Evolutionary conservation across 2,888 invertebrate species (phyloP).

Genomic region (Aleiodes leptofemur): DNA sequence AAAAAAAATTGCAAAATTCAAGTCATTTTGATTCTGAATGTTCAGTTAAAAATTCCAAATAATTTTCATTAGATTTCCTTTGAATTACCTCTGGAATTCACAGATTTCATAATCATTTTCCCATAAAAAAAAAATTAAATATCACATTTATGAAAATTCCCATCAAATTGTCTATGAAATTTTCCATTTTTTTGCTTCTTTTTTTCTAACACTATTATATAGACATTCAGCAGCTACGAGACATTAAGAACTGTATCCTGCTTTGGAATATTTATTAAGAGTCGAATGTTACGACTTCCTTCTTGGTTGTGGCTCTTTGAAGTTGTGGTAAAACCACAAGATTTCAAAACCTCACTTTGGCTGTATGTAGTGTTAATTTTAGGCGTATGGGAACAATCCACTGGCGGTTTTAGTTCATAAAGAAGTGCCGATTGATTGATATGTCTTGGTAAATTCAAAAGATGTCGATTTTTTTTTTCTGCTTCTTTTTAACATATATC

Average conservation of each 20-base stretch:
- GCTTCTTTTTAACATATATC: no score
- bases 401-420: constrained; percentile 58
- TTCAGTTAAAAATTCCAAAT: no score
- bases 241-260: constrained; percentile 28
- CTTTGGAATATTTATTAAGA: constrained; percentile 34
- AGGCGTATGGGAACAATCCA: constrained; percentile 58
- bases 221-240: constrained; percentile 19
- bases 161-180: no score
- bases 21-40: no score
- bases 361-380: constrained; percentile 64
- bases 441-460: constrained; percentile 55
- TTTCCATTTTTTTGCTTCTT: no score
- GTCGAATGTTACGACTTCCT: constrained; percentile 48
- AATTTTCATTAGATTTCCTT: no score
- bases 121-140: no score
- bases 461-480: neutral
- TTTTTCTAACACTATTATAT: neutral
- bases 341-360: constrained; percentile 26
- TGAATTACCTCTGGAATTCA: no score
- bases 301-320: constrained; percentile 41
- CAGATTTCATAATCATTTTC: no score
- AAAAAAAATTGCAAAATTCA: no score
- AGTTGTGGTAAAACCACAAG: constrained; percentile 40
- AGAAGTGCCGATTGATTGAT: constrained; percentile 71
- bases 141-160: no score